A percentile compares a stretch with the other conserved stretches of the same genome.
phyloP scores from a whole-genome alignment of 2,113 vertebrate species.

The Ctenomys sociabilis region DNA sequence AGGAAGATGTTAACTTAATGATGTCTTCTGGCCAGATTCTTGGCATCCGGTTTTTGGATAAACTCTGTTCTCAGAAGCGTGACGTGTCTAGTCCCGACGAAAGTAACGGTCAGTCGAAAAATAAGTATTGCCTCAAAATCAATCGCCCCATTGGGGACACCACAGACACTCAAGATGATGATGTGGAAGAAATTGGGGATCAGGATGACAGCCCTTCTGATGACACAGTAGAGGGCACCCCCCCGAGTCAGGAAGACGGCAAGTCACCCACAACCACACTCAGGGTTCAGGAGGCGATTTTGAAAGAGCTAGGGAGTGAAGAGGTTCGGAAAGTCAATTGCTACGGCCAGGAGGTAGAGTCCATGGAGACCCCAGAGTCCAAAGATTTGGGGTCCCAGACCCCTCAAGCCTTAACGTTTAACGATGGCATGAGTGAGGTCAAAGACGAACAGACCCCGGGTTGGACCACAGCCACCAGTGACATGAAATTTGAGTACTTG shows the following conservation, averaged over 20 bases:
- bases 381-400: conserved; percentile 93
- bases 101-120: conserved; percentile 88
- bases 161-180: conserved; percentile 89
- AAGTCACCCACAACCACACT: conserved; percentile 91
- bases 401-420: conserved; percentile 93
- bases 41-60: conserved; percentile 97
- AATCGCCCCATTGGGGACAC: conserved; percentile 89
- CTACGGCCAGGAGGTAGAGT: conserved; percentile 98
- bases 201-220: conserved; percentile 93
- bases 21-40: conserved; percentile 99
- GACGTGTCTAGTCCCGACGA: conserved; percentile 95
- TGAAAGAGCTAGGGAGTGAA: conserved; percentile 97
- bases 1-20: conserved; percentile 98
- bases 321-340: conserved; percentile 98
- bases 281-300: conserved; percentile 96
- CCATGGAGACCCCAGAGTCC: conserved; percentile 92
- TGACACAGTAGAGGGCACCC: conserved; percentile 90
- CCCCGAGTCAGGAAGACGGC: conserved; percentile 91
- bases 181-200: conserved; percentile 96
- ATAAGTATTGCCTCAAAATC: conserved; percentile 92
- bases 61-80: conserved; percentile 97
- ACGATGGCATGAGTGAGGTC: conserved; percentile 94
- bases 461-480: conserved; percentile 92
- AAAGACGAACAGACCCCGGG: conserved; percentile 92
- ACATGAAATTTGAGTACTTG: conserved; percentile 99